Conservation (phyloP, 1,140 invertebrate species). For the Xylocopa sonorina region DNA sequence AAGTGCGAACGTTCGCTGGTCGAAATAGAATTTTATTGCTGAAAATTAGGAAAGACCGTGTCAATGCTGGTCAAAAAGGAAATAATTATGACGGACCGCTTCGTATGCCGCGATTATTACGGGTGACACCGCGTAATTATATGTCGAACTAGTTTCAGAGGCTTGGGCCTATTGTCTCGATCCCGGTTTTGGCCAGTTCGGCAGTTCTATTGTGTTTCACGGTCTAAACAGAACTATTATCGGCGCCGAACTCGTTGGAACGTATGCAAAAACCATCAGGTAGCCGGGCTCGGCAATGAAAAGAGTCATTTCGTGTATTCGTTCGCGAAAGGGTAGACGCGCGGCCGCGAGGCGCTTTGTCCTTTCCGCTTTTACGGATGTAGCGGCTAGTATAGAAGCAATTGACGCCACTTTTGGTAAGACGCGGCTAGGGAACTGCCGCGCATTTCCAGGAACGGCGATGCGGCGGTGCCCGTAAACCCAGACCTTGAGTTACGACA, state of each 20-base stretch:
- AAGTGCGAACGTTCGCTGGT: background rate
- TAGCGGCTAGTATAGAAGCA: too few species aligned
- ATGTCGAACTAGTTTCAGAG: background rate
- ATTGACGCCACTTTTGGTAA: too few species aligned
- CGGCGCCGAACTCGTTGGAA: too few species aligned
- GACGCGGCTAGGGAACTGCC: too few species aligned
- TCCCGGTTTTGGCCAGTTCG: too few species aligned
- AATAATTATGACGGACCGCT: background rate
- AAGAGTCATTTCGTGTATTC: too few species aligned
- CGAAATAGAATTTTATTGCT: background rate
- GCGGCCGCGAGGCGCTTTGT: too few species aligned
- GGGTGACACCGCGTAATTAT: background rate
- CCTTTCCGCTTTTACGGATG: too few species aligned
- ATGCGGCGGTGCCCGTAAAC: conserved; percentile 4
- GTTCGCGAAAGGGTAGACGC: too few species aligned
- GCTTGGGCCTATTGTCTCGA: background rate
- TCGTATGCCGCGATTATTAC: background rate
- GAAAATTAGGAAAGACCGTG: background rate
- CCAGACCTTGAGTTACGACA: conserved; percentile 11
- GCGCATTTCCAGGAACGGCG: conserved; percentile 4
- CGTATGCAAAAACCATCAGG: too few species aligned
- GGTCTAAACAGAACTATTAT: background rate
- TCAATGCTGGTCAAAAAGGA: background rate
- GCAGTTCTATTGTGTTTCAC: background rate
- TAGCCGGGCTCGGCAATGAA: too few species aligned